Percentiles rank a stretch among this genome's conserved stretches.
phyloP scores from a whole-genome alignment of 2,797 vertebrate species.

The Cuculus canorus region DNA sequence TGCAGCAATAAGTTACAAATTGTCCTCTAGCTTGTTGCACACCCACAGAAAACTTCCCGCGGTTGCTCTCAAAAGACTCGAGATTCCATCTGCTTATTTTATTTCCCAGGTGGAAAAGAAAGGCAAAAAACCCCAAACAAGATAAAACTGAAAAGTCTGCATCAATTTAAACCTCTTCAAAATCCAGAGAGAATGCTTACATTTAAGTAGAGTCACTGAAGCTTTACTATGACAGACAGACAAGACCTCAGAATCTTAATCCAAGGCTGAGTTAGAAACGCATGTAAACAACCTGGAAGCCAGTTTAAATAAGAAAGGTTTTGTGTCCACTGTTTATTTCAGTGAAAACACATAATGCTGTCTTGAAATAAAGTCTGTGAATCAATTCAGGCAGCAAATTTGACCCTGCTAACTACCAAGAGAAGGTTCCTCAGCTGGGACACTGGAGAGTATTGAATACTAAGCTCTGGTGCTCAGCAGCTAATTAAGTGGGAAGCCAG shows the following conservation, averaged over 20 bases:
- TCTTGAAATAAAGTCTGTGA: not conserved
- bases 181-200: not conserved
- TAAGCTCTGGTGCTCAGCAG: not conserved
- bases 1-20: conserved; percentile 36
- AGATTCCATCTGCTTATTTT: conserved; percentile 50
- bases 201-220: not conserved
- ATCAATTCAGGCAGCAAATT: not conserved
- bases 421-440: not conserved
- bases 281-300: not conserved
- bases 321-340: not conserved
- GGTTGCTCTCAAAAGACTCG: not conserved
- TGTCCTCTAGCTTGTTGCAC: conserved; percentile 41
- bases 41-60: not conserved
- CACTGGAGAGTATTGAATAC: not conserved
- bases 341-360: not conserved
- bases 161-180: conserved; percentile 21
- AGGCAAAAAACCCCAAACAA: not conserved
- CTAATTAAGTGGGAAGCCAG: not conserved
- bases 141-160: not conserved
- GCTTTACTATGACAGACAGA: not conserved
- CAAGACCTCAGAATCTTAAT: not conserved
- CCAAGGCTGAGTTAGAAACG: not conserved
- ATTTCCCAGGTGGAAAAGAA: conserved; percentile 18
- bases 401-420: not conserved
- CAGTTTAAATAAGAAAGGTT: not conserved